Base-by-base conservation (phyloP, 1,140 invertebrate species). In the Tetranychus cinnabarinus region DNA sequence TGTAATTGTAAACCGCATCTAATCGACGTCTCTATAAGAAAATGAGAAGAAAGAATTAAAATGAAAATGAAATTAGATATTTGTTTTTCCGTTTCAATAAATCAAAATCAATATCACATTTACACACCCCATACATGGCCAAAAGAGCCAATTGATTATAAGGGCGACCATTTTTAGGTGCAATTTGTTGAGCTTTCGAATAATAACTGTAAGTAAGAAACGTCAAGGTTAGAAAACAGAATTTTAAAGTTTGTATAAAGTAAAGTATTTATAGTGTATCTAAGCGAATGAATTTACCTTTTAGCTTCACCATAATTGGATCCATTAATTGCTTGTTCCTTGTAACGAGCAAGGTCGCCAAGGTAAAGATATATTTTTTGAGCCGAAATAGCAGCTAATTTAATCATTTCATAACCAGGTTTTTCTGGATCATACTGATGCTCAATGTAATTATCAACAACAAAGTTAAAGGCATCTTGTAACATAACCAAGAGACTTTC, bases 1-100 rank as follows among this genome's bases (percentile, higher is more conserved):
- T 90, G 70, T 92, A 93, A 72, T 87, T 93, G 74, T 95, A 97
- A 13, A 95, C 87, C n/a, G 90, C 88, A 74, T 96, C 91, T 59
- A 97, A 76, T 76, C 89, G 89, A 69, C 88, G 78, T 74, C 83
- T 83, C 87, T 93, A 73, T 62, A 79, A 75, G 67, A 64, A 60
- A 47, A 8, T 23, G 46, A 8, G n/a, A n/a, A n/a, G n/a, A 47
- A 47, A 60, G 67, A 62, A 65, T 57, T 31, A 57, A 58, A 13
- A 33, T 48, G n/a, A 31, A 47, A 59, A 15, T 47, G 7, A 15
- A 15, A n/a, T 15, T 3, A 47, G 46, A 47, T 15, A 23, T 23
- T 23, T 23, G 23, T 23, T 23, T 23, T 23, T 23, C 23, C 23
- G 23, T 23, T 23, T 23, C 23, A 8, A n/a, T 8, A 47, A 52